Base-by-base conservation (phyloP, 2,888 invertebrate species). In the Carabus problematicus region DNA sequence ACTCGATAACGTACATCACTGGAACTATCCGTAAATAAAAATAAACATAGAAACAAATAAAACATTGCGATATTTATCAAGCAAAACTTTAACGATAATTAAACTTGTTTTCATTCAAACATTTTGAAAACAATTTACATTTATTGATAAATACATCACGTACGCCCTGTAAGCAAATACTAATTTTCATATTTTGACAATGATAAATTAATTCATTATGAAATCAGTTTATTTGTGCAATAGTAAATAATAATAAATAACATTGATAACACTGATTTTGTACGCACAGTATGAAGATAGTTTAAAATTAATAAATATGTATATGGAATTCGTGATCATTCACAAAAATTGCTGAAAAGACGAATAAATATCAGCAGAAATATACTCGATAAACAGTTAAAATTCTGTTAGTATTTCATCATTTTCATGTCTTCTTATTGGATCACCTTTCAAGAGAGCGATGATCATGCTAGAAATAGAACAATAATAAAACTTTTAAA, bases 361-460 rank as follows among this genome's bases (percentile, higher is more conserved):
- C 45, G n/a, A 61, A 47, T 29, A 18, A 29, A 43, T 12, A 45
- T 19, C 18, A 43, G 29, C 29, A 29, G 3, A 6, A 29, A 29
- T 29, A 29, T 29, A 29, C 6, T 3, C 29, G 29, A 39, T 45
- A 64, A 64, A 39, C 12, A 14, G 29, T 84, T 85, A 89, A 75
- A 89, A 86, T 77, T 88, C 87, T 72, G 90, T 29, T 29, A 3
- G 29, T 29, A 29, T 82, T 77, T 87, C 84, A 71, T 89, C 89
- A 72, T 91, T 90, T 73, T 87, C 87, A 68, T 87, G 85, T 73
- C 88, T 84, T 72, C 86, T 85, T 62, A 93, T 85, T 7, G 94
- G 93, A 82, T 93, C 91, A 16, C 91, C 92, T 83, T 93, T 91
- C 43, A 95, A 81, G 71, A 94, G 81, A 2, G 93, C 87, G 61